Evolutionary conservation across 1,140 invertebrate genomes (phyloP), one percentile per base, ranked within the genome.

Genomic region (Riptortus pedestris): DNA sequence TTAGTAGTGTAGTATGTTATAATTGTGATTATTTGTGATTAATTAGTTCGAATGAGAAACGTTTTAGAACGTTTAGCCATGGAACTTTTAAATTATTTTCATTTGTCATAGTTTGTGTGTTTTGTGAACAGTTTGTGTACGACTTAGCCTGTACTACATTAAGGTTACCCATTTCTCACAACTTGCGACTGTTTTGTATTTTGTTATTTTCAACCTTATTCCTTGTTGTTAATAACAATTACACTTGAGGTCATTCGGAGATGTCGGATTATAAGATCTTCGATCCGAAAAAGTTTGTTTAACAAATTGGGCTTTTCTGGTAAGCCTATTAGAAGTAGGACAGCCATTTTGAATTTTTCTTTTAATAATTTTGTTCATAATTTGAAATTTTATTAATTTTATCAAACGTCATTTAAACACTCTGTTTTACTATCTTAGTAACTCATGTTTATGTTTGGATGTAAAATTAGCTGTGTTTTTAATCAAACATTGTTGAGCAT

Each of bases 261-360:
- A 47, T 47, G 45, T 47, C n/a, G 4, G 18, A 20, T 47, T 47
- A 47, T n/a, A 22, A 20, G 22, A 20, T n/a, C 22, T 47, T 9
- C 45, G 18, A 20, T 47, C 3, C 45, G 12, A 20, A 12, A 55
- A 55, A 24, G 20, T 55, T 24, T 24, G 22, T 24, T 22, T 55
- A 24, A 55, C 18, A 22, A 55, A 22, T 55, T 55, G 51, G 51
- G 51, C 51, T 55, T 55, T 55, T 55, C 51, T 55, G 43, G 60
- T 47, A 27, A 47, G 33, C 60, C 33, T 47, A 47, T 61, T 43
- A 61, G 60, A 48, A 47, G 60, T 33, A 59, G 65, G 60, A 66
- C 65, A 62, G 65, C 60, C 65, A 62, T 62, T 62, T 63, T 66
- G 60, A 62, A 60, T 63, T 67, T 59, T 63, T 59, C 31, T 58